phyloP scores from a whole-genome alignment of 2,113 vertebrate species.

The Antennarius striatus region DNA sequence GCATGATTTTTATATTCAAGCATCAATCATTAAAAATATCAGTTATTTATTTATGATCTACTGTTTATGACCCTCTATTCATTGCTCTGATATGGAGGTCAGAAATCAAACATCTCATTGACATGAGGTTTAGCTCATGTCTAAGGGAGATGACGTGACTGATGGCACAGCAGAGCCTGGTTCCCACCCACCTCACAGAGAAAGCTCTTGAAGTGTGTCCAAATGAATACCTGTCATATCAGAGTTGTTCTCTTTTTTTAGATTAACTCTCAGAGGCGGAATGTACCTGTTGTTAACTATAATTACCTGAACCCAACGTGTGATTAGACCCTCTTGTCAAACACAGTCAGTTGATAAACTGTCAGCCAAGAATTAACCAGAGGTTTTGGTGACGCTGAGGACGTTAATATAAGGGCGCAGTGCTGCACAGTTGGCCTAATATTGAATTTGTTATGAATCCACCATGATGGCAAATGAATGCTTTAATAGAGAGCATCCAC shows the following conservation, averaged over 20 bases:
- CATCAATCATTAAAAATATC: no score
- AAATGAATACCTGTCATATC: constrained; percentile 6
- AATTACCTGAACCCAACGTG: background rate
- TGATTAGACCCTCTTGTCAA: background rate
- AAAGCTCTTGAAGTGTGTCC: constrained; percentile 20
- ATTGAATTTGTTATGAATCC: background rate
- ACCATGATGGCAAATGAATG: background rate
- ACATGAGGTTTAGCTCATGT: background rate
- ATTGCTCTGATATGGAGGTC: no score
- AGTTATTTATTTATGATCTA: no score
- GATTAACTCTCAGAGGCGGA: background rate
- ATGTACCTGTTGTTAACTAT: constrained; percentile 16
- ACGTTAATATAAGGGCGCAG: no score
- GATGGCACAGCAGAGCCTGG: background rate
- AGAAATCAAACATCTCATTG: no score
- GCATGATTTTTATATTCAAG: no score
- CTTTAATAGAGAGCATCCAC: no score
- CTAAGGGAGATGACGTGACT: background rate
- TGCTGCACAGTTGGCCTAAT: no score
- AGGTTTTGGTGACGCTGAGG: no score
- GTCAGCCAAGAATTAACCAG: no score
- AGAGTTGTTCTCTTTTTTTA: constrained; percentile 18
- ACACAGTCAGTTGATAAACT: background rate
- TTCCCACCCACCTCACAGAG: background rate
- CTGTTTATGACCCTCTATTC: no score